Evolutionary conservation across 2,888 invertebrate species (phyloP).

Genomic region (Serrognathus titanus): DNA sequence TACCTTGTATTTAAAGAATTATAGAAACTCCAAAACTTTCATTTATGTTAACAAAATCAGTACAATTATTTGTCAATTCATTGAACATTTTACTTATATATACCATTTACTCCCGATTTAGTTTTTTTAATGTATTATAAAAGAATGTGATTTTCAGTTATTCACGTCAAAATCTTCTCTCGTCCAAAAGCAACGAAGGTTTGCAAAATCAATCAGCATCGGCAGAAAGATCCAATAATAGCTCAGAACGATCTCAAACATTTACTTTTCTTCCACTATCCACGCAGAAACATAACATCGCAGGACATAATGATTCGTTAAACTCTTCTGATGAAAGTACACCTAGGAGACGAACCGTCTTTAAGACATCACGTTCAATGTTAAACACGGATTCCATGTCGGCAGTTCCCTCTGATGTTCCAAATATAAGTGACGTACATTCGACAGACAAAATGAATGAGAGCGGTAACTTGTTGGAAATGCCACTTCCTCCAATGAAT

Average conservation of each 20-base stretch:
- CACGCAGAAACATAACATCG: slow-evolving; percentile 31
- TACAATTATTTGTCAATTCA: no score
- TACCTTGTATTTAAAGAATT: no score
- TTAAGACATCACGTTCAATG: slow-evolving; percentile 18
- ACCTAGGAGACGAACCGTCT: slow-evolving; percentile 20
- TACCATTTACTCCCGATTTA: no score
- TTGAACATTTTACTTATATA: no score
- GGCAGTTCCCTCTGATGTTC: slow-evolving; percentile 57
- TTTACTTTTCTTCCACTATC: slow-evolving; percentile 30
- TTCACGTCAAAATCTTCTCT: slow-evolving; percentile 83
- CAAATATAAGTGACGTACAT: slow-evolving; percentile 54
- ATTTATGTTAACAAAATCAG: no score
- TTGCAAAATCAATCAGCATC: slow-evolving; percentile 52
- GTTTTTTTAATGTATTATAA: no score
- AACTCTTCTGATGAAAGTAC: slow-evolving; percentile 39
- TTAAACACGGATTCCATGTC: slow-evolving; percentile 26
- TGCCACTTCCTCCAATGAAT: slow-evolving; percentile 5
- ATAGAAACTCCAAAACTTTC: no score
- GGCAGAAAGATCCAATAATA: slow-evolving; percentile 57
- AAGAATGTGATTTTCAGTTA: slow-evolving; percentile 56
- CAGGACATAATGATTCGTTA: slow-evolving; percentile 32
- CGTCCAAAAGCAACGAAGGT: slow-evolving; percentile 72
- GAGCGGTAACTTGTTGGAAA: slow-evolving; percentile 7
- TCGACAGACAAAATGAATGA: slow-evolving; percentile 18
- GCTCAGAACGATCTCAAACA: slow-evolving; percentile 38